These are phyloP conservation scores for Coreoperca whiteheadi DNA, from an alignment of 2,113 vertebrate genomes.

Conservation along the genomic window DNA sequence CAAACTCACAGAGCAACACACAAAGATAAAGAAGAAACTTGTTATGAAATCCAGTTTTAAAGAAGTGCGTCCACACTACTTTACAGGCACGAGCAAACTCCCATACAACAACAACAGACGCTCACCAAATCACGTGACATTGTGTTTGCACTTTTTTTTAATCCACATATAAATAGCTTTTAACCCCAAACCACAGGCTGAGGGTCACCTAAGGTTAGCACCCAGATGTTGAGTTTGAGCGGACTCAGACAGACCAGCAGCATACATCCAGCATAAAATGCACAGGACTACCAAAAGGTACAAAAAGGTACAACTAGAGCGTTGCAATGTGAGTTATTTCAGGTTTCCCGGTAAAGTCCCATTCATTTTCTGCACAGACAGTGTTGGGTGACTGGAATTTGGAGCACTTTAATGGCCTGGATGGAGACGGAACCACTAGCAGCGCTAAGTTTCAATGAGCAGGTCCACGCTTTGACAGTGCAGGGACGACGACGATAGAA, in stretches of 20 bases:
- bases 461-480: no score
- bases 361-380: not conserved
- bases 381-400: not conserved
- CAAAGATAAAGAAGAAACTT: conserved; percentile 1
- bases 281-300: not conserved
- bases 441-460: no score
- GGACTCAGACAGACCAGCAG: conserved; percentile 58
- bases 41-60: conserved; percentile 10
- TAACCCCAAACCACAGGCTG: conserved; percentile 55
- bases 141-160: conserved; percentile 40
- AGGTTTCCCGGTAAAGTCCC: not conserved
- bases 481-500: no score
- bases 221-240: conserved; percentile 68
- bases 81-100: not conserved
- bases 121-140: conserved; percentile 24
- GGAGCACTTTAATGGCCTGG: not conserved
- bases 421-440: not conserved
- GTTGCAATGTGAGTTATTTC: not conserved
- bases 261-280: not conserved
- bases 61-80: not conserved
- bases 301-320: not conserved
- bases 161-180: conserved; percentile 56
- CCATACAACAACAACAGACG: not conserved
- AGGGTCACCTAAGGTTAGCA: conserved; percentile 68
- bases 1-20: not conserved